phyloP scores from a whole-genome alignment of 2,888 invertebrate genomes.

The Scaptomyza caliginosa region DNA sequence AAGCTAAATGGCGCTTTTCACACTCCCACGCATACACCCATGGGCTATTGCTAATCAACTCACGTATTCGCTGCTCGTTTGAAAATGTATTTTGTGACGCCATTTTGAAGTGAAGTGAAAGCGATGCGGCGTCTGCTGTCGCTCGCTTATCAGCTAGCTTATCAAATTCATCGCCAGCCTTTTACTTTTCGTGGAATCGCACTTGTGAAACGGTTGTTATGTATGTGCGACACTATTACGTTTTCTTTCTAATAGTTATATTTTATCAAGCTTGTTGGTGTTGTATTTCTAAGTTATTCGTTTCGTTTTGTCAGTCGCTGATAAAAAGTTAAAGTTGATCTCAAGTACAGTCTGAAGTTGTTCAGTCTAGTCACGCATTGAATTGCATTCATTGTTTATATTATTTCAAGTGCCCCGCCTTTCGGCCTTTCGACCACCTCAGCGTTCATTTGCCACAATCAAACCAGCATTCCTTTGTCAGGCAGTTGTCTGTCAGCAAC shows the following conservation, averaged over 20 bases:
- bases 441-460: conserved; percentile 7
- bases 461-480: conserved; percentile 25
- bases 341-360: conserved; percentile 65
- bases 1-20: conserved; percentile 43
- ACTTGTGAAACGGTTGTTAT: conserved; percentile 49
- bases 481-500: conserved; percentile 59
- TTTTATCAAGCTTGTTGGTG: conserved; percentile 6
- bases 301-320: conserved; percentile 63
- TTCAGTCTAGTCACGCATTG: conserved; percentile 73
- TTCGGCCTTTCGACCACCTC: background rate
- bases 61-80: conserved; percentile 79
- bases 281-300: conserved; percentile 21
- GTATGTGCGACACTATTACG: conserved; percentile 62
- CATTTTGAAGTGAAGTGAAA: conserved; percentile 68
- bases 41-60: conserved; percentile 76
- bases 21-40: conserved; percentile 7
- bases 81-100: conserved; percentile 79
- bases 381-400: conserved; percentile 68
- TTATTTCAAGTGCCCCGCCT: conserved; percentile 6
- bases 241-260: conserved; percentile 64
- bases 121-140: conserved; percentile 35
- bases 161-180: conserved; percentile 72
- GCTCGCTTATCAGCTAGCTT: conserved; percentile 67
- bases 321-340: conserved; percentile 72
- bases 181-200: conserved; percentile 16